Evolutionary conservation across 1,140 invertebrate genomes (phyloP), one percentile per base, ranked within the genome.

Genomic region (Trinorchestia longiramus): DNA sequence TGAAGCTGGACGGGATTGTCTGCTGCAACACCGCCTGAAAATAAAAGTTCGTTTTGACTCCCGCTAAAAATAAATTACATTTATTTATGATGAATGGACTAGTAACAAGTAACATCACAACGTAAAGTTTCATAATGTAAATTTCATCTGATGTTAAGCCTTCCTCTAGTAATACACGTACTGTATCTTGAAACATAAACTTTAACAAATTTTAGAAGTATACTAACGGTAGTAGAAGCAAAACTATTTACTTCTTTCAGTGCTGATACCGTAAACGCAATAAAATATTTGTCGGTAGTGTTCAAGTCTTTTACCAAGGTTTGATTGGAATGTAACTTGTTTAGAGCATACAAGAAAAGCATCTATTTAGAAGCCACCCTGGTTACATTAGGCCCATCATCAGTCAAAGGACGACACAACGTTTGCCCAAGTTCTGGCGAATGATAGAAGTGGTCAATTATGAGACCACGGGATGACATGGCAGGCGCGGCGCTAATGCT

Each of bases 371-470:
- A 91, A 77, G 62, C 62, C 62, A 77, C 62, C 62, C 62, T 77
- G 62, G 62, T 44, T 91, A 91, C 88, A 91, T 91, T 91, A 91
- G 88, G 88, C 43, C 88, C 11, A 41, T 42, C 88, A 91, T 91
- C 88, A 43, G 19, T 91, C 88, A 91, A 91, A 91, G 88, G 88
- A 91, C 41, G 88, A 91, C 43, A 91, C 41, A 91, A 91, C 88
- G 43, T 91, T 91, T 91, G 88, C 88, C 88, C 88, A 91, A 91
- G 88, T 43, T 91, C 88, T 91, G 88, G 41, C 88, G 41, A 91
- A 91, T 91, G 88, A 91, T 91, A 91, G 88, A 91, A 91, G 41
- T 91, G 88, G 43, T 91, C 88, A 91, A 91, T 91, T 91, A 91
- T 4, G 88, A 91, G 88, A 41, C 88, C 88, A 41, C 43, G 41